These are phyloP conservation scores for Trichomycterus rosablanca DNA, from an alignment of 2,113 vertebrate genomes.

Conservation along the genomic window DNA sequence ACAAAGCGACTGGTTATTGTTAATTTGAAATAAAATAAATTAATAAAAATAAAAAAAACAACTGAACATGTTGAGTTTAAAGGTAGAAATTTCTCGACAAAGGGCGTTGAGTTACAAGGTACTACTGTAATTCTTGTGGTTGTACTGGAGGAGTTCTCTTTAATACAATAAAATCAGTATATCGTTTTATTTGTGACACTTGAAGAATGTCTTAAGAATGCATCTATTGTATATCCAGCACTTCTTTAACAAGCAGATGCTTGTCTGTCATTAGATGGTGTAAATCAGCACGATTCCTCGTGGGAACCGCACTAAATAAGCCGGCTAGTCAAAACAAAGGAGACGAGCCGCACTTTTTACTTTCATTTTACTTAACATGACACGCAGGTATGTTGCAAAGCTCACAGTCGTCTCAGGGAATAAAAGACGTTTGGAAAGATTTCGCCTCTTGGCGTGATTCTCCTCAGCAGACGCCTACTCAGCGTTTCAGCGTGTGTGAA, in stretches of 20 bases:
- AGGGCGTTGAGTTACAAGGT: no score
- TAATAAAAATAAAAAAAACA: no score
- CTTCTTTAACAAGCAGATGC: not conserved
- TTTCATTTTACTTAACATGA: not conserved
- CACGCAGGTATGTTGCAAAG: not conserved
- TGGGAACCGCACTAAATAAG: no score
- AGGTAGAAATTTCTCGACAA: no score
- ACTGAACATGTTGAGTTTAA: no score
- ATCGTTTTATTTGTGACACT: no score
- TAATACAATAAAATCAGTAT: no score
- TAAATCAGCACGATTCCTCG: not conserved
- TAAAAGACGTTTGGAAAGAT: conserved; percentile 29
- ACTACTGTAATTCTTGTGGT: no score
- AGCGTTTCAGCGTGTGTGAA: conserved; percentile 12
- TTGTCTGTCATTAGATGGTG: not conserved
- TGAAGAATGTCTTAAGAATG: no score
- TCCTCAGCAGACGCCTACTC: conserved; percentile 21
- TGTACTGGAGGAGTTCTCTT: no score
- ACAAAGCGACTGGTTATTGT: no score
- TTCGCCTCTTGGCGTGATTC: not conserved
- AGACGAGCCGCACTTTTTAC: not conserved
- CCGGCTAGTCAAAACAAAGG: not conserved
- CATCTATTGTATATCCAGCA: not conserved
- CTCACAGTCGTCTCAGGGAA: not conserved
- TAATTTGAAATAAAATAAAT: no score